phyloP scores from a whole-genome alignment of 2,113 vertebrate genomes.

The Notarius lentiginosus region DNA sequence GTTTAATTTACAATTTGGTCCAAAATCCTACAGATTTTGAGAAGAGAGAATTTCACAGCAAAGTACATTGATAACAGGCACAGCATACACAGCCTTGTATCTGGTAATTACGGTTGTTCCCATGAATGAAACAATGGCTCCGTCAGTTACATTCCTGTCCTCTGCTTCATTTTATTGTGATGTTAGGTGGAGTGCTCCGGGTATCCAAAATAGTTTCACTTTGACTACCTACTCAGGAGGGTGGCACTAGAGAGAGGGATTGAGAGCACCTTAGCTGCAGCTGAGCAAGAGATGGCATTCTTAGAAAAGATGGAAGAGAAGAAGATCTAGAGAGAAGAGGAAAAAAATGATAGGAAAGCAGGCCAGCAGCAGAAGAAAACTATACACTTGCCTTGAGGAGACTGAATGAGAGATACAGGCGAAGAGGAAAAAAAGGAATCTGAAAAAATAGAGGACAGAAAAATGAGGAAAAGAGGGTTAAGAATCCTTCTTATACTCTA shows the following conservation, averaged over 20 bases:
- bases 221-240: constrained; percentile 57
- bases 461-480: constrained; percentile 71
- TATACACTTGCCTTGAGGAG: constrained; percentile 92
- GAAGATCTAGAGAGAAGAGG: constrained; percentile 47
- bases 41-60: not conserved
- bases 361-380: constrained; percentile 77
- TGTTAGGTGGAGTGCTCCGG: constrained; percentile 16
- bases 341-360: constrained; percentile 57
- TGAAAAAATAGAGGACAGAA: constrained; percentile 85
- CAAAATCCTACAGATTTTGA: not conserved
- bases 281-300: constrained; percentile 59
- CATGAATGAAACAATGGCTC: not conserved
- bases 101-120: not conserved
- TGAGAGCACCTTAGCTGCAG: constrained; percentile 67
- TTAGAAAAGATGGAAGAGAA: constrained; percentile 40
- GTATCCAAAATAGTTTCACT: not conserved
- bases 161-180: constrained; percentile 8
- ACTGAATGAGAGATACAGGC: constrained; percentile 93
- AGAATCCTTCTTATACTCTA: constrained; percentile 41
- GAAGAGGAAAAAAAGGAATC: constrained; percentile 94
- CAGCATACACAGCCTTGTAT: not conserved
- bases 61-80: not conserved
- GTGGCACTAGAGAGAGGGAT: constrained; percentile 71
- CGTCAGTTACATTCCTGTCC: constrained; percentile 29
- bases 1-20: not conserved